Base-by-base conservation (phyloP, 2,888 invertebrate genomes). In the Idaea dimidiata region DNA sequence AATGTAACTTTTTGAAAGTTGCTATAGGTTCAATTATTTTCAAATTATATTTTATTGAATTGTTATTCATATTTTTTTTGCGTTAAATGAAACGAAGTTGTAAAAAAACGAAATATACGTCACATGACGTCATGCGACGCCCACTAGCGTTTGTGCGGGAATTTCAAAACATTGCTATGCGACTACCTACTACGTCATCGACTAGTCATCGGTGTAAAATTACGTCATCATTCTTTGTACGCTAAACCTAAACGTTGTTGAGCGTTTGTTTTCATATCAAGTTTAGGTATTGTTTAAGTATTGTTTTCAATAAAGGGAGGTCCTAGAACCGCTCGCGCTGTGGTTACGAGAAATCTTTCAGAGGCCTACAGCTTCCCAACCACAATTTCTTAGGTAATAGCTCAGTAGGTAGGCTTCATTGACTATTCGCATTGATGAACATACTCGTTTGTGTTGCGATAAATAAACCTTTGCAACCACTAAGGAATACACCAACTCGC, bases 101-200 rank as follows among this genome's bases (percentile, higher is more conserved):
- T 79, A 77, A 77, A 74, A 65, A 58, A 57, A 58, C 60, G 31
- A 57, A 65, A 18, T 56, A 66, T 65, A 72, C 72, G 69, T 72
- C 71, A 72, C 63, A 68, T 84, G 80, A 84, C 85, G 87, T 86
- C 85, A 86, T 71, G 69, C 69, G 79, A 83, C 78, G 82, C 82
- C 75, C 65, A 70, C 66, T 54, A 55, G 63, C 66, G 70, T 66
- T 77, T 72, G 66, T 65, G 85, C 81, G 85, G 81, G 79, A 82
- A 80, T 67, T 81, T 77, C 71, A 74, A 86, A 85, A 56, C 63
- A 43, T 43, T 14, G 14, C 43, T 8, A 0, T 7, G 43, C 43
- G 1, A 14, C 14, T 43, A 14, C 2, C 43, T 8, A 32, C 32
- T 32, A 43, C 43, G 43, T 63, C 59, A 65, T 67, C 59, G 62